These are phyloP conservation scores for Sander lucioperca DNA, from an alignment of 2,113 vertebrate species.

Conservation along the genomic window DNA sequence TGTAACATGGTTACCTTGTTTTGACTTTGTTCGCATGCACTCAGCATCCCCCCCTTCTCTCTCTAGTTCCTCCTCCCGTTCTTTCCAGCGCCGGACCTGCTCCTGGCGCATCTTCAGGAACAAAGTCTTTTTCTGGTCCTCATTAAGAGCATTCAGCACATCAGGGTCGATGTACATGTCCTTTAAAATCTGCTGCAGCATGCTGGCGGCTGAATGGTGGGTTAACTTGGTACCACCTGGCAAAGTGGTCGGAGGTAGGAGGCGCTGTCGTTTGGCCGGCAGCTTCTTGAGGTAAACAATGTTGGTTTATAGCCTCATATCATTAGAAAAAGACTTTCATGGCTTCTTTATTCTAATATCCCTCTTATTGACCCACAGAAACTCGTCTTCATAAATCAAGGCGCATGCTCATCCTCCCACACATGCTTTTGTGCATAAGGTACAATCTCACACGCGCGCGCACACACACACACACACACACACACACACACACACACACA, in stretches of 20 bases:
- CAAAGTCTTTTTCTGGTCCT: constrained; percentile 87
- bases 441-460: constrained; percentile 11
- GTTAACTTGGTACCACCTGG: constrained; percentile 8
- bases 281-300: constrained; percentile 53
- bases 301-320: constrained; percentile 63
- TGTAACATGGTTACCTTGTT: constrained; percentile 74
- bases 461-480: background rate
- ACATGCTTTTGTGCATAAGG: constrained; percentile 29
- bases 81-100: constrained; percentile 86
- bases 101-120: constrained; percentile 88
- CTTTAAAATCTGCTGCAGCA: constrained; percentile 88
- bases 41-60: constrained; percentile 57
- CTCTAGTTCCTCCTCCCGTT: constrained; percentile 83
- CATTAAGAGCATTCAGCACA: constrained; percentile 83
- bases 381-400: constrained; percentile 10
- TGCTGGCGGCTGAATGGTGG: constrained; percentile 51
- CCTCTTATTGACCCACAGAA: background rate
- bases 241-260: constrained; percentile 8
- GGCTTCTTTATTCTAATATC: constrained; percentile 10
- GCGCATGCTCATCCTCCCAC: constrained; percentile 13
- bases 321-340: constrained; percentile 10
- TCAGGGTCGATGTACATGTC: constrained; percentile 89
- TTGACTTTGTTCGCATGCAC: constrained; percentile 65
- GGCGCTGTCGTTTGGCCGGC: constrained; percentile 38
- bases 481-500: constrained; percentile 29